These are phyloP conservation scores for Odontomachus brunneus DNA, from an alignment of 1,140 invertebrate species.

Conservation along the genomic window DNA sequence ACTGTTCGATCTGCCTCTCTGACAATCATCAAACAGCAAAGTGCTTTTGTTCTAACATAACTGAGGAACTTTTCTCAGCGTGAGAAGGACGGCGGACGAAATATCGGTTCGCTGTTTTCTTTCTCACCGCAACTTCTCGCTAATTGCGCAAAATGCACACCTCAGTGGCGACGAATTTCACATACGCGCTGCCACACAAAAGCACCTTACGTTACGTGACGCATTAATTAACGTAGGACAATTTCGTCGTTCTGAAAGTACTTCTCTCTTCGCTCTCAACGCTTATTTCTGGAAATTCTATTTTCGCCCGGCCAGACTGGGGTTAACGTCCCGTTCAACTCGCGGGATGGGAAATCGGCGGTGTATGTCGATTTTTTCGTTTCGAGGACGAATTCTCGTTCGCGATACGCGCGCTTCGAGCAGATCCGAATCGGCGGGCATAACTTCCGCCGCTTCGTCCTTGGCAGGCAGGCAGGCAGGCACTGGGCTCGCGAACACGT, in stretches of 20 bases:
- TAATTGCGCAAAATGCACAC: constrained; percentile 11
- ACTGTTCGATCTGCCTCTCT: too few species aligned
- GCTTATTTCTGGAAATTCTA: neutral
- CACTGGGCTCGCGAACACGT: constrained; percentile 52
- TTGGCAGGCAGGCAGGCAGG: constrained; percentile 28
- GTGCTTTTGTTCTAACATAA: too few species aligned
- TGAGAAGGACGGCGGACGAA: too few species aligned
- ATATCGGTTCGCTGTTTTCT: neutral
- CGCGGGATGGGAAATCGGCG: neutral
- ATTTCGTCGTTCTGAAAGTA: neutral
- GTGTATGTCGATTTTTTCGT: neutral
- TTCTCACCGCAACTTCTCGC: neutral
- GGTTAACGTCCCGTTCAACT: neutral
- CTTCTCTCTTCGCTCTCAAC: too few species aligned
- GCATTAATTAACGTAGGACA: neutral
- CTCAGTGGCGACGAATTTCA: neutral
- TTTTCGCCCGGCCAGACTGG: neutral
- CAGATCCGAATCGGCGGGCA: constrained; percentile 26
- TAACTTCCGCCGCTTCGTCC: constrained; percentile 55
- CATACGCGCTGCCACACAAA: neutral
- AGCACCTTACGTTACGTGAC: neutral
- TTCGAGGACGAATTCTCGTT: neutral
- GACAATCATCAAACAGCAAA: too few species aligned
- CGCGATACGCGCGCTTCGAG: neutral
- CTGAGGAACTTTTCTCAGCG: too few species aligned